Conservation (phyloP, 2,797 vertebrate species). For the Scomberomorus guttatus region DNA sequence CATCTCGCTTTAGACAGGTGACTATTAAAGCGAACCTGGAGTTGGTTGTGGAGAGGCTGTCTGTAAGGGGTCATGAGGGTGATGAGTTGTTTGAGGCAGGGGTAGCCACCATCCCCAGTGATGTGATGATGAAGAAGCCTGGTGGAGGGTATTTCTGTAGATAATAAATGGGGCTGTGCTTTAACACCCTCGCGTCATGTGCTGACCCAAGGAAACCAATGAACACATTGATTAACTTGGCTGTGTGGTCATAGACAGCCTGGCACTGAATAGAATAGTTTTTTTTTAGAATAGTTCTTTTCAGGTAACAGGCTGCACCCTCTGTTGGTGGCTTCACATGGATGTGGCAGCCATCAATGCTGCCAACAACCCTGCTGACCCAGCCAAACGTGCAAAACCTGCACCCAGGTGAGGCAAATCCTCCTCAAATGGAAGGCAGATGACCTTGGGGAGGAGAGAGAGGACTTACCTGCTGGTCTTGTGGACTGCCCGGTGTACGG, state of each 20-base stretch:
- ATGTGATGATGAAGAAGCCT: constrained; percentile 3
- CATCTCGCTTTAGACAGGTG: no score
- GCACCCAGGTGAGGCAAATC: no score
- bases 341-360: no score
- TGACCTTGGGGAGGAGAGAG: no score
- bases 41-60: not conserved
- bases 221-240: not conserved
- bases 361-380: no score
- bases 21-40: no score
- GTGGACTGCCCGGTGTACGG: not conserved
- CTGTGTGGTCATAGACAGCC: not conserved
- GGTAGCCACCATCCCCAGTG: constrained; percentile 4
- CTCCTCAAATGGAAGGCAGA: no score
- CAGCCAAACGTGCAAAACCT: no score
- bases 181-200: no score
- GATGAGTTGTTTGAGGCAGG: not conserved
- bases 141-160: not conserved
- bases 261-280: not conserved
- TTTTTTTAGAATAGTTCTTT: no score
- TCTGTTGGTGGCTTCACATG: no score
- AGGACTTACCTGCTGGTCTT: not conserved
- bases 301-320: not conserved
- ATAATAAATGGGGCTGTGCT: not conserved
- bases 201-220: no score
- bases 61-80: not conserved